Percentiles rank a stretch among this genome's conserved stretches.
Evolutionary conservation across 2,113 vertebrate species (phyloP).

Genomic region (Scolopax mira): DNA sequence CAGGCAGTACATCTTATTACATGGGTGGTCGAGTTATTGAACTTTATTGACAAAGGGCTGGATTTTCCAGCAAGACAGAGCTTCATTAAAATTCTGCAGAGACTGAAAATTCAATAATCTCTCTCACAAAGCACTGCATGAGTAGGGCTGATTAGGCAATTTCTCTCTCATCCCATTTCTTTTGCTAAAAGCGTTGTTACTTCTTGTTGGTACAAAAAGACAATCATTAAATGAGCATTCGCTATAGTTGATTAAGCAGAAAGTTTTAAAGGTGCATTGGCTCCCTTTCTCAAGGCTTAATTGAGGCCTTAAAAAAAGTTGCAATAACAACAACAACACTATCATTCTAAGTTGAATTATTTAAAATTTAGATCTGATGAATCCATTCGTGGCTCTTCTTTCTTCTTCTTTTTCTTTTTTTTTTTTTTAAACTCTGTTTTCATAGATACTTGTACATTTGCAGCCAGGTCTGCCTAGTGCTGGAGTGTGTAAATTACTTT

Average conservation of each 20-base stretch:
- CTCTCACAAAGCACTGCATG: constrained; percentile 80
- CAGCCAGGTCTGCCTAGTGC: not conserved
- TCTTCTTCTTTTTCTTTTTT: not conserved
- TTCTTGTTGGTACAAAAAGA: constrained; percentile 83
- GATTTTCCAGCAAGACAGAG: constrained; percentile 80
- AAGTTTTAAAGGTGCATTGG: constrained; percentile 77
- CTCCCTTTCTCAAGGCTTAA: constrained; percentile 72
- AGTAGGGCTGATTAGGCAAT: constrained; percentile 85
- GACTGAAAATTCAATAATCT: constrained; percentile 91
- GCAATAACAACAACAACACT: constrained; percentile 20
- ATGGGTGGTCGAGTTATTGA: constrained; percentile 89
- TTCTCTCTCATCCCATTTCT: constrained; percentile 82
- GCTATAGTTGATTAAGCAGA: constrained; percentile 78
- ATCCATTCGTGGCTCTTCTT: not conserved
- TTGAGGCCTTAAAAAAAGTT: constrained; percentile 62
- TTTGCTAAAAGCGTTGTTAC: constrained; percentile 80
- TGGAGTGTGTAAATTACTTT: not conserved
- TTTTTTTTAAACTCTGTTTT: not conserved
- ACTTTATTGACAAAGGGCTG: constrained; percentile 81
- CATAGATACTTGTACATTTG: not conserved
- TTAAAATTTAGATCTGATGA: constrained; percentile 22
- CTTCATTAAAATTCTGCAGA: constrained; percentile 91
- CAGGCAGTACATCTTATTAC: constrained; percentile 86
- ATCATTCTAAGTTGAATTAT: constrained; percentile 44
- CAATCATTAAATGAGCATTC: constrained; percentile 82